These are phyloP conservation scores for Eulithis testata DNA, from an alignment of 2,888 invertebrate species.

Conservation along the genomic window DNA sequence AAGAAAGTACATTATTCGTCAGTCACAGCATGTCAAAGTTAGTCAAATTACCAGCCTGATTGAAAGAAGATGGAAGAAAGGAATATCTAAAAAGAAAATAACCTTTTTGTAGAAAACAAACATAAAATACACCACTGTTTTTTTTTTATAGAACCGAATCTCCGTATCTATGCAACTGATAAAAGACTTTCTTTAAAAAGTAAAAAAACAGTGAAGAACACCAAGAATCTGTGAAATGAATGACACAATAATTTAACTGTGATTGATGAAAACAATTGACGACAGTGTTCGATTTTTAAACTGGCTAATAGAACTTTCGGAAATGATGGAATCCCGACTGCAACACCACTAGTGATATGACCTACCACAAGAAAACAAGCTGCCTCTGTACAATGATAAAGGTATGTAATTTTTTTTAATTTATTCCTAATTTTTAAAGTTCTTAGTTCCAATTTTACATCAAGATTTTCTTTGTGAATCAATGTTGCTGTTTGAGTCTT, in stretches of 20 bases:
- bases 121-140: too few species aligned
- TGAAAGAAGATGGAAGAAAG: constrained; percentile 14
- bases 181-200: not conserved
- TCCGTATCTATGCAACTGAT: not conserved
- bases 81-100: too few species aligned
- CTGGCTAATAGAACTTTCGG: constrained; percentile 42
- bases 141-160: constrained; percentile 17
- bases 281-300: constrained; percentile 43
- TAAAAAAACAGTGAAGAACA: not conserved
- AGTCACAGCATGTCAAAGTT: too few species aligned
- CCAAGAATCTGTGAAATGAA: not conserved
- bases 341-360: constrained; percentile 63
- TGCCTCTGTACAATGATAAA: constrained; percentile 69
- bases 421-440: too few species aligned
- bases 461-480: too few species aligned
- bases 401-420: constrained; percentile 53
- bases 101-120: too few species aligned
- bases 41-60: not conserved
- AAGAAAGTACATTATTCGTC: too few species aligned
- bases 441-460: too few species aligned
- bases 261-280: constrained; percentile 35
- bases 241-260: not conserved
- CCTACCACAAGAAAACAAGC: constrained; percentile 48
- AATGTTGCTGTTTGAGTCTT: too few species aligned
- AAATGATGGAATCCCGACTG: constrained; percentile 49